Base-by-base conservation (phyloP, 2,888 invertebrate species). In the Autographa gamma region DNA sequence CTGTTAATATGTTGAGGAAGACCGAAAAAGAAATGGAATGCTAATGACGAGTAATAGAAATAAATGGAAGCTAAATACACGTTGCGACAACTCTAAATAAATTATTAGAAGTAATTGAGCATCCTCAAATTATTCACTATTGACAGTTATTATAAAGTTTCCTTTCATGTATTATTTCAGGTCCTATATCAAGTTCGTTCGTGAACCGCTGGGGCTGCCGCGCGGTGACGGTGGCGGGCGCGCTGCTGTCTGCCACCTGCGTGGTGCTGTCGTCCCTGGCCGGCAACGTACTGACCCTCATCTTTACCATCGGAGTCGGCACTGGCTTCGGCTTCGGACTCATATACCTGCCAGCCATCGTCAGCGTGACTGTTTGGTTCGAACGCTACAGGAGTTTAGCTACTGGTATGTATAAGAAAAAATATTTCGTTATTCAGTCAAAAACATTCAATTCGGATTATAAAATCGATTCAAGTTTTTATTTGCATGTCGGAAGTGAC, bases 311-410 rank as follows among this genome's bases (percentile, higher is more conserved):
- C 82, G 99, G 99, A 52, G 92, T 99, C n/a, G 98, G 99, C 73
- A 97, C 98, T 78, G 99, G 99, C 58, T 94, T 99, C 62, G 99
- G 99, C 18, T 98, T 99, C 86, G 99, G 99, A 0, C 96, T 99
- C 78, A 99, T 99, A 90, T 99, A 99, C 92, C 96, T 99, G 72
- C 99, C 99, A 0, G 99, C 99, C 68, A 99, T 99, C 83, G 99
- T 99, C 68, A 98, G 98, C 90, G 99, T 99, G 48, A 99, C 99
- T 2, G 98, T 98, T 84, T 99, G 99, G 96, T 99, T 99, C 90
- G 99, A 99, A 90, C 98, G 98, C 85, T 97, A 97, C 85, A 97
- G 99, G 68, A 98, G 99, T 52, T 96, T 99, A 85, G 99, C 99
- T 8, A 99, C 99, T 0, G 99, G 95, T 95, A 25, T 25, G 25